phyloP scores from a whole-genome alignment of 2,888 invertebrate genomes.

The Adineta ricciae region DNA sequence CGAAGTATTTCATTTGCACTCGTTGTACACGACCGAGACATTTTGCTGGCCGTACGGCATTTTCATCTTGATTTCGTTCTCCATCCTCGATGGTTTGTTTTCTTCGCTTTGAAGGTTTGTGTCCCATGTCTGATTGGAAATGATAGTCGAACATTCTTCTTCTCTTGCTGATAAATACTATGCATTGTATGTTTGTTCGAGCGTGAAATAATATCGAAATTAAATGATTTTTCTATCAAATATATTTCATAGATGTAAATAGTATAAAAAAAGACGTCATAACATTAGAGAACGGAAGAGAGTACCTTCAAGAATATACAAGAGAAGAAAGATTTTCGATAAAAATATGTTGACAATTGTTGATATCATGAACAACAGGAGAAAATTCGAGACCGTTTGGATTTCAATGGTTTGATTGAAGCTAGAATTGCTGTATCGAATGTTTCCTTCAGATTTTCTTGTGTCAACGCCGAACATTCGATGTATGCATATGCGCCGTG shows the following conservation, averaged over 20 bases:
- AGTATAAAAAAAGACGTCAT: not conserved
- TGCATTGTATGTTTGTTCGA: not conserved
- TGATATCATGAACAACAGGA: not conserved
- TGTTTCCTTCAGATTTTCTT: constrained; percentile 17
- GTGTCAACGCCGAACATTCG: constrained; percentile 18
- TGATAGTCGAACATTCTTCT: not conserved
- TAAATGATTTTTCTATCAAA: too few relatives aligned
- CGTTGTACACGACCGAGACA: not conserved
- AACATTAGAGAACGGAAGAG: not conserved
- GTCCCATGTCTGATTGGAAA: not conserved
- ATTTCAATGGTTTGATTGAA: not conserved
- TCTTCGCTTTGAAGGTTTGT: not conserved
- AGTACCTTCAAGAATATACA: not conserved
- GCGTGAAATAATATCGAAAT: not conserved
- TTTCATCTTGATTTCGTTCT: not conserved
- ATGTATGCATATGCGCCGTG: constrained; percentile 1
- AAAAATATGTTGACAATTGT: not conserved
- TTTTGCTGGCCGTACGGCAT: not conserved
- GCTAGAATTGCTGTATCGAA: not conserved
- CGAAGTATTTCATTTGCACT: not conserved
- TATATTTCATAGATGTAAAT: not conserved
- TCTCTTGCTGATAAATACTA: not conserved
- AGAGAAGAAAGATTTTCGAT: not conserved
- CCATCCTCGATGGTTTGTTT: not conserved
- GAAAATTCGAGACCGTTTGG: not conserved